Percentiles rank a stretch among this genome's conserved stretches.
Conservation (phyloP, 2,888 invertebrate genomes). For the Troilus luridus region DNA sequence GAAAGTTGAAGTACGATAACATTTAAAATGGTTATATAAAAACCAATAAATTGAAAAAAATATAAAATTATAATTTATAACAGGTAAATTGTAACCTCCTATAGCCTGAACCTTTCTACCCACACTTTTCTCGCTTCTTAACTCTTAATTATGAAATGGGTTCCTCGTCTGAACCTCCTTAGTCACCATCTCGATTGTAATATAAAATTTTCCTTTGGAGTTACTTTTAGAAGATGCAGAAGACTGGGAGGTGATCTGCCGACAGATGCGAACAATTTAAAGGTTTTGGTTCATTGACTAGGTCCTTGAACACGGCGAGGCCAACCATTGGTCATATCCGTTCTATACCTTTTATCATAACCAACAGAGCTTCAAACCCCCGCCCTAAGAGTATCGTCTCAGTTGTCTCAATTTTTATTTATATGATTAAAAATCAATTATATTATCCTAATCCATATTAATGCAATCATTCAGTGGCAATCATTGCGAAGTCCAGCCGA, state of each 20-base stretch:
- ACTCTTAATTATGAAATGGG: too few species aligned
- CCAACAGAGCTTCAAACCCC: constrained; percentile 20
- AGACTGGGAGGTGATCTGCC: constrained; percentile 13
- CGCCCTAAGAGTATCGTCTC: neutral
- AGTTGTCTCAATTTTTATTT: neutral
- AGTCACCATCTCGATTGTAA: neutral
- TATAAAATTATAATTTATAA: too few species aligned
- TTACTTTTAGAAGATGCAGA: neutral
- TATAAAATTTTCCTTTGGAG: neutral
- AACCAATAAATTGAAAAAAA: too few species aligned
- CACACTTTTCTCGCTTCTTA: too few species aligned
- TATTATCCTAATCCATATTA: neutral
- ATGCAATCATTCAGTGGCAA: too few species aligned
- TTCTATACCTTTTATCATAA: constrained; percentile 26
- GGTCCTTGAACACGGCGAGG: constrained; percentile 33
- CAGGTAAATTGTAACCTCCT: too few species aligned
- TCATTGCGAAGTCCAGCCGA: too few species aligned
- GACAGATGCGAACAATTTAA: constrained; percentile 39
- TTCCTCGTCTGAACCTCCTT: too few species aligned
- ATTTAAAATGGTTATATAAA: too few species aligned
- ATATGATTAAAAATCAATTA: too few species aligned
- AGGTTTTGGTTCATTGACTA: constrained; percentile 49
- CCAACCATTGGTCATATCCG: constrained; percentile 49
- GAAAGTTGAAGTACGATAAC: too few species aligned
- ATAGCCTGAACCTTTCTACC: too few species aligned